Base-by-base conservation (phyloP, 1,140 invertebrate species). In the Pseudomyrmex gracilis region DNA sequence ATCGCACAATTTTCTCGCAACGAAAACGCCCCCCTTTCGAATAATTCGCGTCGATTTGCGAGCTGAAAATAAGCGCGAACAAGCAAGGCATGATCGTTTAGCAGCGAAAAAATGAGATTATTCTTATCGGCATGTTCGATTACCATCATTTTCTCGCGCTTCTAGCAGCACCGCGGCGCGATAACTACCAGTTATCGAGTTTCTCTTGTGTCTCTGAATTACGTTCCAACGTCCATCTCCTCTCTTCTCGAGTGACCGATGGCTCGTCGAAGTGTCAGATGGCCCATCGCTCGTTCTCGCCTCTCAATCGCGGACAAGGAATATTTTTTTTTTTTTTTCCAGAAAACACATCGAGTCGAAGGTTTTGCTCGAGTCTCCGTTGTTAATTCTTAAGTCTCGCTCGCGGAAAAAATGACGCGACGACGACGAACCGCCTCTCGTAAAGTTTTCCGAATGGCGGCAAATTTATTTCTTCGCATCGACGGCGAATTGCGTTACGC, bases 121-220 rank as follows among this genome's bases (percentile, higher is more conserved):
- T 80, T 55, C 66, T 71, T 80, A 80, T 80, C 85, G 51, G 73
- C 47, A 17, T 20, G 43, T 15, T 22, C 20, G 64, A 83, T 85
- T 73, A 63, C 45, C 51, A 57, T 82, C 64, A 64, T 84, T 73
- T 82, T 71, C 76, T 17, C 45, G 76, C 22, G 58, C 63, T 34
- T 15, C 58, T 47, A 77, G 49, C 71, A 64, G 77, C 58, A 66
- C n/a, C 43, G 66, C 17, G 53, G n/a, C 47, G 10, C 55, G 49
- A 77, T 80, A 73, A 85, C 77, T 57, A 49, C 58, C 70, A 58
- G 86, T 88, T 88, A 88, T 88, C 87, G 61, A 53, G 67, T 88
- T 88, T 78, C 87, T 68, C 76, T 49, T 60, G 57, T 83, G 86
- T 88, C 61, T 73, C 86, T 85, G 86, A 77, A 83, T 88, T 85